Conservation (phyloP, 1,140 invertebrate genomes). For the Drepana arcuata region DNA sequence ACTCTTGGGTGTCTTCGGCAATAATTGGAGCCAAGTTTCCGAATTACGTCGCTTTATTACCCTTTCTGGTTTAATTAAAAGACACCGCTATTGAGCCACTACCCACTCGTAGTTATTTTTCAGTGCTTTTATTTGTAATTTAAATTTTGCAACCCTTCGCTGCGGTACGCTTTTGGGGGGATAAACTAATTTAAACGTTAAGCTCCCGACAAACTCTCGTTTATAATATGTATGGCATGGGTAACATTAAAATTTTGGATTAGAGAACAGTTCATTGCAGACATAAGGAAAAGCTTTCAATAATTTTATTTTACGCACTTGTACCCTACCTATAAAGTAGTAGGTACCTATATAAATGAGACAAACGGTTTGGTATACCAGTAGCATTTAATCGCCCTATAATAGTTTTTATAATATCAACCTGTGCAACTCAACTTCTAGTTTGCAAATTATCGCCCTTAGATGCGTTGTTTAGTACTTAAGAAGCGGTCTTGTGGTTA, state of each 20-base stretch:
- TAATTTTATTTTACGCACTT: too few relatives aligned
- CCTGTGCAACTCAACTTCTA: too few relatives aligned
- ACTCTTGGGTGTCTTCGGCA: slow-evolving; percentile 36
- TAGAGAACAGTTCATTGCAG: slow-evolving; percentile 18
- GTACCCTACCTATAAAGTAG: too few relatives aligned
- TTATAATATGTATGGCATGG: slow-evolving; percentile 56
- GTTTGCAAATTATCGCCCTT: too few relatives aligned
- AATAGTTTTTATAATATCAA: too few relatives aligned
- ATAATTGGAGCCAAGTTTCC: slow-evolving; percentile 55
- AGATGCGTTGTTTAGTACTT: too few relatives aligned
- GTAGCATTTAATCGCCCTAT: too few relatives aligned
- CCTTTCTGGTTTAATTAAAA: slow-evolving; percentile 70
- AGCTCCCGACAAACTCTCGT: slow-evolving; percentile 56
- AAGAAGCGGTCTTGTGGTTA: too few relatives aligned
- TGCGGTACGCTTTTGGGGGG: slow-evolving; percentile 52
- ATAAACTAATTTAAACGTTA: slow-evolving; percentile 70
- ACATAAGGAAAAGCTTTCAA: too few relatives aligned
- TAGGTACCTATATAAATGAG: too few relatives aligned
- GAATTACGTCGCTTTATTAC: slow-evolving; percentile 69
- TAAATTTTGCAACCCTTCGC: slow-evolving; percentile 68
- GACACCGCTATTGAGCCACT: slow-evolving; percentile 66
- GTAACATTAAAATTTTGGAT: slow-evolving; percentile 50
- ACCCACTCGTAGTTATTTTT: slow-evolving; percentile 69
- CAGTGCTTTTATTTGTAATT: slow-evolving; percentile 73
- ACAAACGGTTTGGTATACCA: too few relatives aligned